These are phyloP conservation scores for Dryoscopus gambensis DNA, from an alignment of 2,113 vertebrate species.

Conservation along the genomic window DNA sequence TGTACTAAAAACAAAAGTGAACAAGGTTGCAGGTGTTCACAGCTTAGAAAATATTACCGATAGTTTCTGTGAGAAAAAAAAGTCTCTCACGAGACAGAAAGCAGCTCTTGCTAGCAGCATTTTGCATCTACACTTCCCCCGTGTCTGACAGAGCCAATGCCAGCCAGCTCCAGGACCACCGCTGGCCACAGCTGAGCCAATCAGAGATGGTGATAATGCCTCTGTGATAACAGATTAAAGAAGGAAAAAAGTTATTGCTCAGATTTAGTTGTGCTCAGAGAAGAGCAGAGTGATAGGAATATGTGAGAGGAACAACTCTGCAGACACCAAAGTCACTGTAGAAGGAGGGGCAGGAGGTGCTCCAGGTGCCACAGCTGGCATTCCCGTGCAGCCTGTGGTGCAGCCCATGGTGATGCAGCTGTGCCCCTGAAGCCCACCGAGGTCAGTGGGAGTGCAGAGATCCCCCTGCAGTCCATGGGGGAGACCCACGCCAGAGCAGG, in stretches of 20 bases:
- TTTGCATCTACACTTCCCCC: too few species aligned
- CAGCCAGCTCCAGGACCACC: accelerated
- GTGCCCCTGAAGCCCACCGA: background rate
- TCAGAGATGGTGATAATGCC: background rate
- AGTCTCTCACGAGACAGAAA: too few species aligned
- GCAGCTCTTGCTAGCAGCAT: too few species aligned
- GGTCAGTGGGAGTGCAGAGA: background rate
- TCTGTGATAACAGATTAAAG: background rate
- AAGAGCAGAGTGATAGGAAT: background rate
- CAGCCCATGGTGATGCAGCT: background rate
- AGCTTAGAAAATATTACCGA: too few species aligned
- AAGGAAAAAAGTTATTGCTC: background rate
- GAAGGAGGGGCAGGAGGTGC: background rate
- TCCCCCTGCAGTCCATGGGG: accelerated
- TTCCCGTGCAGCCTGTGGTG: background rate
- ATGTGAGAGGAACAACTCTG: background rate
- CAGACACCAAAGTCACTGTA: background rate
- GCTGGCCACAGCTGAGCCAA: background rate
- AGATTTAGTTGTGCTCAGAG: background rate
- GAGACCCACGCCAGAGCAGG: background rate
- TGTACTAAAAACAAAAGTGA: too few species aligned
- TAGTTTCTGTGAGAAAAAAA: too few species aligned
- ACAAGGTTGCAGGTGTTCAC: too few species aligned
- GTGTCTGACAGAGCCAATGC: background rate
- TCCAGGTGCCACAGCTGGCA: background rate